Evolutionary conservation across 2,113 vertebrate species (phyloP).

Genomic region (Anhinga anhinga): DNA sequence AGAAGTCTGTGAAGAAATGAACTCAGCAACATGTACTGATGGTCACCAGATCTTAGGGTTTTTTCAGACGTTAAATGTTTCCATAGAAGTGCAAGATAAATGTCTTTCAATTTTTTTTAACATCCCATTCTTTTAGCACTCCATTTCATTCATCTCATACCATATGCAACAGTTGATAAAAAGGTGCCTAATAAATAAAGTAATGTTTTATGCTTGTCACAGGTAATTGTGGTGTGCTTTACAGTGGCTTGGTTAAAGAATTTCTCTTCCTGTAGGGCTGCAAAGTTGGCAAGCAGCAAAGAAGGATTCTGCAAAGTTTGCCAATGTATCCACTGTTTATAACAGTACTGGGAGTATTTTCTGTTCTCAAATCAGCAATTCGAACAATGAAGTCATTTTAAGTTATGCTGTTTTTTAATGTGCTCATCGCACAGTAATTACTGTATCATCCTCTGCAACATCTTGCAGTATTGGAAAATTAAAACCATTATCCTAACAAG

Average conservation of each 20-base stretch:
- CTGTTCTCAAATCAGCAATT: constrained; percentile 3
- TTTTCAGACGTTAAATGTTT: neutral
- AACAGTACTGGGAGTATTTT: constrained; percentile 2
- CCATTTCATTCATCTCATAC: neutral
- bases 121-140: neutral
- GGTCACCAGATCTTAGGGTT: neutral
- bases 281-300: neutral
- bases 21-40: neutral
- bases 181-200: neutral
- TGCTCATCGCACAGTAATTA: constrained; percentile 22
- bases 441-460: constrained; percentile 41
- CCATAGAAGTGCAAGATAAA: neutral
- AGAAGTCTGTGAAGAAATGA: neutral
- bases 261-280: neutral
- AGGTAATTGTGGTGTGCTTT: neutral
- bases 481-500: constrained; percentile 8
- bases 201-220: neutral
- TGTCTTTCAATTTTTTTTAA: neutral
- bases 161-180: neutral
- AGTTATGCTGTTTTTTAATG: constrained; percentile 7
- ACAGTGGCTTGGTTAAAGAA: neutral
- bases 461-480: neutral
- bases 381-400: constrained; percentile 21
- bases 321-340: neutral
- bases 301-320: neutral